Conservation (phyloP, 2,797 vertebrate species). For the Enoplosus armatus region DNA sequence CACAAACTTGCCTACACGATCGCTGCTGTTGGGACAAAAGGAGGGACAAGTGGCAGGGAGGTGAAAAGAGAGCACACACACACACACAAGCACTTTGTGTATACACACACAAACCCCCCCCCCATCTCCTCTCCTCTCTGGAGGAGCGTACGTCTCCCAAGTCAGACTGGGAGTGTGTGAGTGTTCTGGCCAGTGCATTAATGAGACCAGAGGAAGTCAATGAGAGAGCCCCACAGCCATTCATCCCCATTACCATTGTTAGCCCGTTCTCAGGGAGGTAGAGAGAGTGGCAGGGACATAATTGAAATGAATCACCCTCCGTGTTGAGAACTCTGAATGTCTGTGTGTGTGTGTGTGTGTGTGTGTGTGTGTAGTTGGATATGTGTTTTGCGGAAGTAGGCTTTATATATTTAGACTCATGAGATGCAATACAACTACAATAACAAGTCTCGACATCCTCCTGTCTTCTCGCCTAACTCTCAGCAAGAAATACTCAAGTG, state of each 20-base stretch:
- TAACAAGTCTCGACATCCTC: background rate
- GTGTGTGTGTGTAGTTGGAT: slow-evolving; percentile 18
- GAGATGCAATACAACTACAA: background rate
- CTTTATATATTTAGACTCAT: slow-evolving; percentile 15
- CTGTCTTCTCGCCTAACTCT: background rate
- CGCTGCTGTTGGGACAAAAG: background rate
- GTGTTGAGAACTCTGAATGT: slow-evolving; percentile 20
- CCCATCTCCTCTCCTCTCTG: slow-evolving; percentile 20
- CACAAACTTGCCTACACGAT: background rate
- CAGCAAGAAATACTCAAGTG: background rate
- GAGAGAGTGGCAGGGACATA: slow-evolving; percentile 49
- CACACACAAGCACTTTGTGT: slow-evolving; percentile 13
- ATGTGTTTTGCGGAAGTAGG: slow-evolving; percentile 20
- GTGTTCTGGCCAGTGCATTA: slow-evolving; percentile 62
- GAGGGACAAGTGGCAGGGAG: background rate
- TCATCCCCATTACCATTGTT: slow-evolving; percentile 75
- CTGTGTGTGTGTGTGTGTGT: slow-evolving; percentile 3
- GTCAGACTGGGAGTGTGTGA: slow-evolving; percentile 48
- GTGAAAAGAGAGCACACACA: slow-evolving; percentile 3
- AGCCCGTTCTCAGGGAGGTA: slow-evolving; percentile 50
- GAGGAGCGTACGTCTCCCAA: slow-evolving; percentile 32
- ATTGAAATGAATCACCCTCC: slow-evolving; percentile 72
- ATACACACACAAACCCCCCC: background rate
- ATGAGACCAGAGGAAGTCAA: slow-evolving; percentile 75
- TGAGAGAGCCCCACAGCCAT: slow-evolving; percentile 63